Evolutionary conservation across 2,113 vertebrate genomes (phyloP).

Genomic region (Notechis scutatus): DNA sequence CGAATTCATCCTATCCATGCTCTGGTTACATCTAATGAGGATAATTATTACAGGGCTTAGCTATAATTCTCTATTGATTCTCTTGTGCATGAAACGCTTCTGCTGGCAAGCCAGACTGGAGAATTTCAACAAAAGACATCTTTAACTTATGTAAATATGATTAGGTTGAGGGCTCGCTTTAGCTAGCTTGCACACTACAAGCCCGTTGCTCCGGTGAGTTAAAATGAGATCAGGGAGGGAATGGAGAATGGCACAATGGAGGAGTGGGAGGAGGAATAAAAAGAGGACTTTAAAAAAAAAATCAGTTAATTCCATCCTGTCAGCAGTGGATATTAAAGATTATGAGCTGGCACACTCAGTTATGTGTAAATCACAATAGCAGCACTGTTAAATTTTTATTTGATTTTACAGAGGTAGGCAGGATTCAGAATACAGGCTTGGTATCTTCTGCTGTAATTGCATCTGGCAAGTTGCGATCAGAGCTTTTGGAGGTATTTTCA

Average conservation of each 20-base stretch:
- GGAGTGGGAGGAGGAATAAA: slow-evolving; percentile 65
- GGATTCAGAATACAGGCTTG: slow-evolving; percentile 64
- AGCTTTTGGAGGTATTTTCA: slow-evolving; percentile 31
- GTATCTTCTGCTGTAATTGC: slow-evolving; percentile 65
- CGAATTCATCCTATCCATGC: slow-evolving; percentile 72
- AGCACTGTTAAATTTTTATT: slow-evolving; percentile 82
- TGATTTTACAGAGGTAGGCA: slow-evolving; percentile 74
- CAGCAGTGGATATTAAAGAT: slow-evolving; percentile 98
- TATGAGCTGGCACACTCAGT: slow-evolving; percentile 73
- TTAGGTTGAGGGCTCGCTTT: slow-evolving; percentile 52
- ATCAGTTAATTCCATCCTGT: slow-evolving; percentile 95
- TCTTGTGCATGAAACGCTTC: slow-evolving; percentile 72
- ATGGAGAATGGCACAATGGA: slow-evolving; percentile 78
- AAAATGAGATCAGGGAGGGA: slow-evolving; percentile 75
- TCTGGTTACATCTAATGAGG: slow-evolving; percentile 90
- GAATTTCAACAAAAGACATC: slow-evolving; percentile 70
- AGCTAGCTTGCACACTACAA: slow-evolving; percentile 55
- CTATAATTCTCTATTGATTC: slow-evolving; percentile 86
- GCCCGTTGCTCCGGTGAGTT: slow-evolving; percentile 60
- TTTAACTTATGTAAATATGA: slow-evolving; percentile 66
- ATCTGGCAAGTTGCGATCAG: slow-evolving; percentile 29
- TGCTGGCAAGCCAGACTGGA: slow-evolving; percentile 68
- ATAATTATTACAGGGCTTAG: slow-evolving; percentile 91
- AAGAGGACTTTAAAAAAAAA: slow-evolving; percentile 74
- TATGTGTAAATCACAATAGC: slow-evolving; percentile 85